Evolutionary conservation across 2,797 vertebrate species (phyloP).

Genomic region (Hoplostethus mediterraneus): DNA sequence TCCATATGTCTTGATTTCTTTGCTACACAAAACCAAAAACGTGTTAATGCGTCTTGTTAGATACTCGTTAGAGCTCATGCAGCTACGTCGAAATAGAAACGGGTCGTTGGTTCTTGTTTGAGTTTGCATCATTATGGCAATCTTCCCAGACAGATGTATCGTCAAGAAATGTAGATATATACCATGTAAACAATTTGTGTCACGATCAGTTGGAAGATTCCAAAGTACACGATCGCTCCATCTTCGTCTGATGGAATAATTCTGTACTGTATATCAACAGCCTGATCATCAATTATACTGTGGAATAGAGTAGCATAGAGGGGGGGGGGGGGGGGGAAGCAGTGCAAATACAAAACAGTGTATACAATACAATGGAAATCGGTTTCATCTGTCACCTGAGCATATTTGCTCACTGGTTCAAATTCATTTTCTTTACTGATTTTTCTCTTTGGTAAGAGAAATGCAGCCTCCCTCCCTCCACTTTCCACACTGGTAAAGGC

Average conservation of each 20-base stretch:
- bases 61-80: conserved; percentile 33
- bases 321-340: no score
- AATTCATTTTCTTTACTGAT: conserved; percentile 38
- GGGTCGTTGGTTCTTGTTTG: conserved; percentile 47
- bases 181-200: background rate
- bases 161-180: conserved; percentile 3
- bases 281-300: background rate
- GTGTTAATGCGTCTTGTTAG: conserved; percentile 10
- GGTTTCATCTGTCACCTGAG: conserved; percentile 28
- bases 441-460: conserved; percentile 42
- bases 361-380: background rate
- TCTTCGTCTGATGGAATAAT: no score
- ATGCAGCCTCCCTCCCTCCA: conserved; percentile 24
- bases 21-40: conserved; percentile 15
- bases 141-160: conserved; percentile 18
- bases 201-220: conserved; percentile 4
- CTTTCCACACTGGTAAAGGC: conserved; percentile 45
- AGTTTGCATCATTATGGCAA: conserved; percentile 25
- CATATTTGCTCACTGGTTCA: conserved; percentile 36
- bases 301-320: conserved; percentile 7
- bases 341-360: background rate
- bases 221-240: no score
- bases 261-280: background rate
- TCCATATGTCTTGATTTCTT: conserved; percentile 25
- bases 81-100: conserved; percentile 17